Conservation (phyloP, 2,888 invertebrate genomes). For the Ophioninae sp. region DNA sequence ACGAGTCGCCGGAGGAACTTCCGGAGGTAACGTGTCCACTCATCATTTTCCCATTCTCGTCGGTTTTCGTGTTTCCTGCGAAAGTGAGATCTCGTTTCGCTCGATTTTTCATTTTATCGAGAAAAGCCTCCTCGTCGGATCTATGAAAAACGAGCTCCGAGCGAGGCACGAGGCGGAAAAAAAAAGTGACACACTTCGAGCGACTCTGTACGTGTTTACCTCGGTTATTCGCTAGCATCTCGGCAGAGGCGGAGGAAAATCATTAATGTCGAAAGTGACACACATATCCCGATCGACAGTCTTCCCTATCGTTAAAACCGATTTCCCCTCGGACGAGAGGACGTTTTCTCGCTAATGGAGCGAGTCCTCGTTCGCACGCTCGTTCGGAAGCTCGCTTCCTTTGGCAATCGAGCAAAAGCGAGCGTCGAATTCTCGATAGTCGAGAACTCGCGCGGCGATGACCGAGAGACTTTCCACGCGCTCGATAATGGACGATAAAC, state of each 20-base stretch:
- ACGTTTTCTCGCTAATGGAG: background rate
- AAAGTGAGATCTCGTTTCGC: too few species aligned
- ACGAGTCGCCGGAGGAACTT: conserved; percentile 71
- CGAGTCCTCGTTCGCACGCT: background rate
- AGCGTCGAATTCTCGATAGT: background rate
- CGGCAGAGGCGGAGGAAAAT: background rate
- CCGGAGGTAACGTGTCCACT: conserved; percentile 71
- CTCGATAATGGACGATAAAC: background rate
- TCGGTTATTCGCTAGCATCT: background rate
- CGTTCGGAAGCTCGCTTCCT: too few species aligned
- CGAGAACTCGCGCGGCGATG: background rate
- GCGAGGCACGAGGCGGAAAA: too few species aligned
- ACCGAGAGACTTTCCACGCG: conserved; percentile 43
- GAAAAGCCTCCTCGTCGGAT: too few species aligned
- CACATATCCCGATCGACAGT: conserved; percentile 25
- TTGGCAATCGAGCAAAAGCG: too few species aligned
- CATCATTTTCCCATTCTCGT: background rate
- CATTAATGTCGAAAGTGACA: conserved; percentile 23
- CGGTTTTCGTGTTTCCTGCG: background rate
- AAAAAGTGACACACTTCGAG: too few species aligned
- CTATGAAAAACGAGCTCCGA: too few species aligned
- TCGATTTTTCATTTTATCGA: too few species aligned
- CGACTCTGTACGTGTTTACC: background rate
- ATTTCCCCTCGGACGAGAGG: conserved; percentile 15
- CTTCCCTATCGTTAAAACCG: conserved; percentile 15